Conservation (phyloP, 2,888 invertebrate genomes). For the Drosophila nr. fundita region DNA sequence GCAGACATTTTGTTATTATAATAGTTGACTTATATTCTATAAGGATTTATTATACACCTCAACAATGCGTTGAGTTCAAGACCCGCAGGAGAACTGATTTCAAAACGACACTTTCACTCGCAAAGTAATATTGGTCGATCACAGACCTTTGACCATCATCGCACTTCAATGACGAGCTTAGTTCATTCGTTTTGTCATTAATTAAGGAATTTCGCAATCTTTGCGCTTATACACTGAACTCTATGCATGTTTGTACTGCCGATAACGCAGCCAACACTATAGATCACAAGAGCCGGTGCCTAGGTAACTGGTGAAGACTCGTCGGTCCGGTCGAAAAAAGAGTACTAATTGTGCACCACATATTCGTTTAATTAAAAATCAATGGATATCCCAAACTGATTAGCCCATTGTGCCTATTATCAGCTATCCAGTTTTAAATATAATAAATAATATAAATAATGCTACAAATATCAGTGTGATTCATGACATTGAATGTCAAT, state of each 20-base stretch:
- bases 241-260: slow-evolving; percentile 31
- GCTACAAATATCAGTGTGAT: slow-evolving; percentile 43
- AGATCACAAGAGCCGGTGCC: slow-evolving; percentile 55
- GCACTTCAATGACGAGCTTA: slow-evolving; percentile 20
- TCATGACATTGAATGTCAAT: slow-evolving; percentile 17
- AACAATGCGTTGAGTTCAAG: slow-evolving; percentile 28
- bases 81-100: slow-evolving; percentile 45
- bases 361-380: slow-evolving; percentile 66
- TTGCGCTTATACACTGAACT: slow-evolving; percentile 19
- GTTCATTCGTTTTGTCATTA: slow-evolving; percentile 34
- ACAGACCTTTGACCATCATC: slow-evolving; percentile 15
- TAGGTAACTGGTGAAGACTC: neutral
- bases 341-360: slow-evolving; percentile 22
- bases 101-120: slow-evolving; percentile 10
- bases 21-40: neutral
- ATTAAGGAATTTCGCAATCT: slow-evolving; percentile 45
- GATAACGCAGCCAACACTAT: slow-evolving; percentile 30
- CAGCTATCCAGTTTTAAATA: slow-evolving; percentile 43
- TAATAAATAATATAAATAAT: neutral
- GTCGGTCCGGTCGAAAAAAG: slow-evolving; percentile 31
- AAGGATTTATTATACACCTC: slow-evolving; percentile 1
- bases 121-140: slow-evolving; percentile 45
- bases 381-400: slow-evolving; percentile 36
- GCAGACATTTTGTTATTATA: slow-evolving; percentile 35
- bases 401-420: slow-evolving; percentile 34